Conservation (phyloP, 1,140 invertebrate species). For the Pseudomyrmex sp. region DNA sequence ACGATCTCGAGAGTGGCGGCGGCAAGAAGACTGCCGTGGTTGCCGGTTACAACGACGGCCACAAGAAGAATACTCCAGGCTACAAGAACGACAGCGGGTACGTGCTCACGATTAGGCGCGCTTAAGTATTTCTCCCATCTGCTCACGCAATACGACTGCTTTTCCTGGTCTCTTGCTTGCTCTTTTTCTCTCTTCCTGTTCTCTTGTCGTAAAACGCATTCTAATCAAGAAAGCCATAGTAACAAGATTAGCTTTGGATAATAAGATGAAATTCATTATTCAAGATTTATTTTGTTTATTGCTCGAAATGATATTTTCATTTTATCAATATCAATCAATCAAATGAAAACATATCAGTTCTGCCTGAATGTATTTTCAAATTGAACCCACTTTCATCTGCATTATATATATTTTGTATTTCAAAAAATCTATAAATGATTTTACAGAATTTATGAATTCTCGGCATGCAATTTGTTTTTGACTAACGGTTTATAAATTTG, state of each 20-base stretch:
- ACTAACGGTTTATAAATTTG: too few species aligned
- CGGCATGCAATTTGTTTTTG: too few species aligned
- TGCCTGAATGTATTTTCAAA: too few species aligned
- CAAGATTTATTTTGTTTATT: neutral
- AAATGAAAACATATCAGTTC: too few species aligned
- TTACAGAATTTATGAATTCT: too few species aligned
- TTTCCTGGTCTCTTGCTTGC: neutral
- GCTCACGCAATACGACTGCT: neutral
- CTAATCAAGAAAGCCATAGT: neutral
- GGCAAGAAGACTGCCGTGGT: conserved; percentile 73
- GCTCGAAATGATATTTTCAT: too few species aligned
- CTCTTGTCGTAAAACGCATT: too few species aligned
- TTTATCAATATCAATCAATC: too few species aligned
- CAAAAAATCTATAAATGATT: too few species aligned
- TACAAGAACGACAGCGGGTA: conserved; percentile 85
- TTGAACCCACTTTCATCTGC: too few species aligned
- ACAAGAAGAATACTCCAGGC: conserved; percentile 83
- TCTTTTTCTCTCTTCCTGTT: too few species aligned
- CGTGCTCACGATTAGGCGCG: conserved; percentile 63
- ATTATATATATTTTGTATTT: too few species aligned
- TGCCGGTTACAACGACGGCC: conserved; percentile 82
- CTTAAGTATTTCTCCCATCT: neutral
- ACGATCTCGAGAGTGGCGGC: conserved; percentile 68
- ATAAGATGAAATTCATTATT: neutral
- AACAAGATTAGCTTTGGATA: conserved; percentile 5